Base-by-base conservation (phyloP, 2,888 invertebrate genomes). In the Calameuta filiformis region DNA sequence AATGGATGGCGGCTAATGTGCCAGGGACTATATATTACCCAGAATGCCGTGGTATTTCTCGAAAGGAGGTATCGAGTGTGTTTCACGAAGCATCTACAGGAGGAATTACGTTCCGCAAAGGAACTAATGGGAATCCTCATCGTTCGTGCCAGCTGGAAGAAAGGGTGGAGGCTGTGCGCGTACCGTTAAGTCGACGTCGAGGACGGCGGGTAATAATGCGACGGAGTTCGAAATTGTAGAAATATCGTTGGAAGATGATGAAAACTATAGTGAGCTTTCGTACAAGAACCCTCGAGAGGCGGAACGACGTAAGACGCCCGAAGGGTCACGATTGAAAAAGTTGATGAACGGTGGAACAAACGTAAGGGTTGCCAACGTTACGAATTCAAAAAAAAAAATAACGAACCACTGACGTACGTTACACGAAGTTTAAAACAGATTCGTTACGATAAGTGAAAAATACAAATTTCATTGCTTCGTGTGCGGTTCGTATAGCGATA, bases 171-270 rank as follows among this genome's bases (percentile, higher is more conserved):
- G 33, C 23, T 23, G 56, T 23, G 15, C 23, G 9, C 56, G 56
- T 2, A 56, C 23, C 56, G 56, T 23, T 56, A 56, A 56, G 56
- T 56, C 56, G 15, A 23, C 23, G 56, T 23, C 56, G 56, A 56
- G 23, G 23, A 23, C 2, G 2, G 1, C 56, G 23, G 2, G 56
- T 56, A 56, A 56, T 56, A 77, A 80, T 77, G 77, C 80, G 80
- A 75, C 80, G 75, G 76, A 56, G 75, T 79, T 81, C 82, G 79
- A 81, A 85, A 84, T 82, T 83, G 84, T 77, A 78, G 79, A 82
- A 85, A 83, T 83, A 85, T 85, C 79, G 83, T 56, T 56, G 23
- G 9, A 56, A 56, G 56, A 23, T 23, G 23, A 56, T 23, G 23
- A 9, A 56, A 56, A 23, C 23, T 56, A 23, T 56, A 56, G 56